These are phyloP conservation scores for Patella caerulea DNA, from an alignment of 2,888 invertebrate genomes.

Conservation along the genomic window DNA sequence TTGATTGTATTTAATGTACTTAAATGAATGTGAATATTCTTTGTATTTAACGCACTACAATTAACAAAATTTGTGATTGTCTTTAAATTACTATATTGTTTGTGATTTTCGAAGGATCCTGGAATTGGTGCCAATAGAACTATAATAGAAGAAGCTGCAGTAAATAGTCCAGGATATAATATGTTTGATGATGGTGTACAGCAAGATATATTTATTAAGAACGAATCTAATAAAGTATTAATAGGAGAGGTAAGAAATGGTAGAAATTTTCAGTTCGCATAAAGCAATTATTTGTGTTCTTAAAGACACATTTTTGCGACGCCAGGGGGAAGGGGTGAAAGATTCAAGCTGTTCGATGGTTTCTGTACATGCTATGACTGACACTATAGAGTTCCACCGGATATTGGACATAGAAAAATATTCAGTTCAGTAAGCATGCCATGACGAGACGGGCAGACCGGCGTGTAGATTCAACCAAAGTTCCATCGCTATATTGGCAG, in stretches of 20 bases:
- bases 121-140: constrained; percentile 74
- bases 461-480: too few relatives aligned
- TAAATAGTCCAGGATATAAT: constrained; percentile 74
- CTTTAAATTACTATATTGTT: background rate
- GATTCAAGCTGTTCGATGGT: too few relatives aligned
- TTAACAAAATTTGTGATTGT: background rate
- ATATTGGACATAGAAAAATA: too few relatives aligned
- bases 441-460: background rate
- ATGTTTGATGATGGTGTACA: constrained; percentile 84
- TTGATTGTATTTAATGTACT: too few relatives aligned
- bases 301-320: too few relatives aligned
- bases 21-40: background rate
- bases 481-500: too few relatives aligned
- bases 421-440: too few relatives aligned
- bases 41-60: background rate
- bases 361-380: too few relatives aligned
- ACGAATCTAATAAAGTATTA: constrained; percentile 73
- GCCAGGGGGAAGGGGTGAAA: too few relatives aligned
- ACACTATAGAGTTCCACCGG: too few relatives aligned
- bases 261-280: too few relatives aligned
- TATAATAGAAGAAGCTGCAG: constrained; percentile 26
- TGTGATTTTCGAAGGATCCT: constrained; percentile 76
- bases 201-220: constrained; percentile 83
- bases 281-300: too few relatives aligned
- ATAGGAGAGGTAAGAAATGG: constrained; percentile 47